Percentiles rank a stretch among this genome's conserved stretches.
Conservation (phyloP, 2,888 invertebrate species). For the Chymomyza amoena region DNA sequence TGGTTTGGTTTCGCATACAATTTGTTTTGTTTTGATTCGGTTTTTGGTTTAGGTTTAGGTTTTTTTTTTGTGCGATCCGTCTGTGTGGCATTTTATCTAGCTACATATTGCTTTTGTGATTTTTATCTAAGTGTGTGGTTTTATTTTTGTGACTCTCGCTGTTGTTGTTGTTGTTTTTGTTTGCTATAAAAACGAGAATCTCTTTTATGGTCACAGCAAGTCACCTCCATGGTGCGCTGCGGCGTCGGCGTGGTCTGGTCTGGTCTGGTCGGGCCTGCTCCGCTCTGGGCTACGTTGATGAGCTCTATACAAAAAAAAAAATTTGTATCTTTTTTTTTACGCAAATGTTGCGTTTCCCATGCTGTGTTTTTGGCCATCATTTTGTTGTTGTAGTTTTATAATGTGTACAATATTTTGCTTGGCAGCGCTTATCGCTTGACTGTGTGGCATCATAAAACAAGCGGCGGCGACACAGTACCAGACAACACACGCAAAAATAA, state of each 20-base stretch:
- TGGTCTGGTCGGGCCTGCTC: constrained; percentile 16
- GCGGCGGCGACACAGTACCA: constrained; percentile 34
- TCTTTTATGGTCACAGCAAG: constrained; percentile 70
- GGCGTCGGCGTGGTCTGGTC: constrained; percentile 17
- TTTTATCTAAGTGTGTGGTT: constrained; percentile 73
- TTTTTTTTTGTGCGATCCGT: constrained; percentile 3
- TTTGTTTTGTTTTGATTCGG: constrained; percentile 43
- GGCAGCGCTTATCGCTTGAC: constrained; percentile 52
- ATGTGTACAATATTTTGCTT: constrained; percentile 51
- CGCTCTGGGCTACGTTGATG: constrained; percentile 23
- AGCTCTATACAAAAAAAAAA: constrained; percentile 34
- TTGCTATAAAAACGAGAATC: constrained; percentile 64
- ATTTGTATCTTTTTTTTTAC: constrained; percentile 34
- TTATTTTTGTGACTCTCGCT: constrained; percentile 56
- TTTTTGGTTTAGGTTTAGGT: constrained; percentile 32
- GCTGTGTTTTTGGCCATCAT: constrained; percentile 44
- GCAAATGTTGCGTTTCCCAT: constrained; percentile 73
- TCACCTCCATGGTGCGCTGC: constrained; percentile 45
- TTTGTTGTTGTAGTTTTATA: constrained; percentile 38
- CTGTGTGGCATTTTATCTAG: constrained; percentile 74
- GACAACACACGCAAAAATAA: background rate
- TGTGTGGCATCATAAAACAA: constrained; percentile 53
- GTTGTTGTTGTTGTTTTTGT: constrained; percentile 27
- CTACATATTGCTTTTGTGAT: constrained; percentile 76
- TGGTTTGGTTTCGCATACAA: background rate